Evolutionary conservation across 2,888 invertebrate genomes (phyloP), one percentile per base, ranked within the genome.

Genomic region (Calephelis perditalis): DNA sequence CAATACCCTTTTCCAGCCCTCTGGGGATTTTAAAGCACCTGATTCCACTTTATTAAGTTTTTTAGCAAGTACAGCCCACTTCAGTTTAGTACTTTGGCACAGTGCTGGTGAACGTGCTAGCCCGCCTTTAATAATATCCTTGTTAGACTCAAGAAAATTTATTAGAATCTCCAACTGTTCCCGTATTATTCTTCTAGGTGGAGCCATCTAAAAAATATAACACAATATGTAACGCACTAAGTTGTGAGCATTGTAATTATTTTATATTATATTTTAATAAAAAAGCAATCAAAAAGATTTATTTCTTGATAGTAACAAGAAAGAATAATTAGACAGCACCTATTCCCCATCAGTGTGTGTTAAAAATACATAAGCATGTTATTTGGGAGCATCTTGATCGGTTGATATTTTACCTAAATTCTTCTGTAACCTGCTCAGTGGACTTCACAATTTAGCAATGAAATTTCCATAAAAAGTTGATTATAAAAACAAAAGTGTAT

Each of bases 1-100:
- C 10, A 44, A 43, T 70, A 87, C 88, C 81, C 82, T 86, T 68
- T 84, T 87, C 88, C 88, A 88, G 1, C 79, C 80, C 52, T 84
- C 81, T 10, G 86, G 84, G 11, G 84, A 79, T 64, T 86, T 86
- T 45, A 78, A 62, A 49, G 80, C 77, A 3, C 87, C 87, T 10
- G 75, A 74, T 59, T 76, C 75, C 3, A 86, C 81, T 4, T 79
- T 73, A 67, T 88, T 88, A 0, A 88, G 73, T 67, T 79, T 79
- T 71, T 84, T 86, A 5, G 83, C 78, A 10, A 88, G 68, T 2
- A 67, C 68, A n/a, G 74, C 70, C 88, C 88, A 88, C 61, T 86
- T 86, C 57, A 82, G 79, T 52, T 78, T 73, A 9, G 75, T 79
- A 10, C 72, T 73, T n/a, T 82, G 79, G 60, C 81, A 80, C 6